Base-by-base conservation (phyloP, 2,888 invertebrate species). In the Aricia artaxerxes region DNA sequence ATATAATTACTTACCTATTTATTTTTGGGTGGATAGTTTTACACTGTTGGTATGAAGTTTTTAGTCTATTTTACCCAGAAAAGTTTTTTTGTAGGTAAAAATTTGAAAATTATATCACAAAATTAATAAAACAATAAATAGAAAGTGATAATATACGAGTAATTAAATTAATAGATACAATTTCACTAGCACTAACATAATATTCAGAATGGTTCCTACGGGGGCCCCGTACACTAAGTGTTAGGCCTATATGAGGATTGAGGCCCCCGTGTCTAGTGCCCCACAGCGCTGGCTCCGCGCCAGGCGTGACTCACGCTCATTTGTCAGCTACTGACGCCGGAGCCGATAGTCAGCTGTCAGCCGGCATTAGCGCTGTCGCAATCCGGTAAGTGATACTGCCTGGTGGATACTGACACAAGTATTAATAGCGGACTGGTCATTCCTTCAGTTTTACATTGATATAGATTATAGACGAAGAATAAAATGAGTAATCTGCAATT, bases 281-380 rank as follows among this genome's bases (percentile, higher is more conserved):
- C 69, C 69, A 49, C 49, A 3, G 4, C 1, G 38, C 35, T 69
- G 69, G 69, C 69, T 69, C 35, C 69, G 35, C 69, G 35, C 69
- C 69, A 69, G 69, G 4, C 69, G 35, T 69, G 69, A 69, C 35
- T 69, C 69, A 69, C 69, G 16, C 35, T 35, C 69, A 69, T 69
- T 69, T 69, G 38, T 69, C 69, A 69, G 69, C 69, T 35, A 4
- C 69, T 69, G 35, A 69, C 13, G 69, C 69, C 13, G 16, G 31
- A 31, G 35, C 69, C 35, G 69, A 69, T 35, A 35, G 35, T 69
- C 35, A 69, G 35, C 69, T 69, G 69, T 69, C 69, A 69, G 11
- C 69, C 69, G 4, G 69, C 69, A 69, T 69, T 69, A 69, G 69
- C 31, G 31, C 35, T 35, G 69, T 69, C 69, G 69, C 35, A 69